A percentile compares a stretch with the other conserved stretches of the same genome.
Conservation (phyloP, 1,140 invertebrate species). For the Cotesia vestalis region DNA sequence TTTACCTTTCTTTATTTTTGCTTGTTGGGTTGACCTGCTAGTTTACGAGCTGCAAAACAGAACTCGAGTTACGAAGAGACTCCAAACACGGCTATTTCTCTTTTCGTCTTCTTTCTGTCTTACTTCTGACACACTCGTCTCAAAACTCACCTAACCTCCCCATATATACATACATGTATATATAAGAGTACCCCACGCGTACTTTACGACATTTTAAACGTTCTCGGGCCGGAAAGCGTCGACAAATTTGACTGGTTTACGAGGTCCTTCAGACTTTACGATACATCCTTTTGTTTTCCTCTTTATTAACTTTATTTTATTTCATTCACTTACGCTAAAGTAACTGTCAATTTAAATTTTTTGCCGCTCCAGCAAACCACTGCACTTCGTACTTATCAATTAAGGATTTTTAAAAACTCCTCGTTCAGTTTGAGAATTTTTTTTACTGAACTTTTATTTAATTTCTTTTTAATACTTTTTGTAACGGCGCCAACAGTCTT, state of each 20-base stretch:
- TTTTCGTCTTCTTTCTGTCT: constrained; percentile 12
- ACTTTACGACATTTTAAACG: constrained; percentile 50
- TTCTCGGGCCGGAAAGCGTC: constrained; percentile 38
- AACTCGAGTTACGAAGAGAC: constrained; percentile 25
- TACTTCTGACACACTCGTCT: constrained; percentile 1
- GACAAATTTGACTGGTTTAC: constrained; percentile 53
- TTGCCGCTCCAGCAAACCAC: too few species aligned
- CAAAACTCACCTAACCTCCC: constrained; percentile 9
- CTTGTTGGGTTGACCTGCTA: constrained; percentile 9
- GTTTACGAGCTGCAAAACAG: constrained; percentile 36
- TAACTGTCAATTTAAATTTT: too few species aligned
- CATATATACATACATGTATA: not conserved
- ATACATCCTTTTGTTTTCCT: constrained; percentile 33
- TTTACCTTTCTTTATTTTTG: not conserved
- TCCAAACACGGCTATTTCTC: not conserved
- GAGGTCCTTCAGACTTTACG: constrained; percentile 37
- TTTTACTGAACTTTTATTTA: too few species aligned
- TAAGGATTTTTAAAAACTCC: too few species aligned
- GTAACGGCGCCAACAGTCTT: too few species aligned
- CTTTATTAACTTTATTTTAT: not conserved
- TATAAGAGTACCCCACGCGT: constrained; percentile 24
- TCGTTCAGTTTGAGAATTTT: too few species aligned
- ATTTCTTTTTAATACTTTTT: too few species aligned
- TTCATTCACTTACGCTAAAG: not conserved
- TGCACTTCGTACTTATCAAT: too few species aligned